phyloP scores from a whole-genome alignment of 2,888 invertebrate species.

The Scrobipalpa costella region DNA sequence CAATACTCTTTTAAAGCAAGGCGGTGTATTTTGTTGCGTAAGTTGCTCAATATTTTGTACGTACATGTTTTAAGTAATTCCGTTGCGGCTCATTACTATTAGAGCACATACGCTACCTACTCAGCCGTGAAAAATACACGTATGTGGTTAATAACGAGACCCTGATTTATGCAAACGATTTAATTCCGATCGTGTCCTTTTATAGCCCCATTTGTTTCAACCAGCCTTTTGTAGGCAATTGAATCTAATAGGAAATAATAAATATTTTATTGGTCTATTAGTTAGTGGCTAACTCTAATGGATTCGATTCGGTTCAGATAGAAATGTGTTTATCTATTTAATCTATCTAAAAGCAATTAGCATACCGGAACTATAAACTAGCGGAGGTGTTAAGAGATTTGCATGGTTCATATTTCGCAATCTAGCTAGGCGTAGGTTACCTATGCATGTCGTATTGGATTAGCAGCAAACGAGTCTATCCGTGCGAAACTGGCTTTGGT shows the following conservation, averaged over 20 bases:
- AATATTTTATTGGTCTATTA: conserved; percentile 13
- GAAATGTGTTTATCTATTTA: background rate
- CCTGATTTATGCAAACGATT: conserved; percentile 45
- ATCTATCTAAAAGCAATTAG: conserved; percentile 5
- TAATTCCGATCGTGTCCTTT: background rate
- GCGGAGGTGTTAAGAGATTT: conserved; percentile 13
- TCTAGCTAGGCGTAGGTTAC: conserved; percentile 13
- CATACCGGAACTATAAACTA: conserved; percentile 9
- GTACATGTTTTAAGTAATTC: conserved; percentile 40
- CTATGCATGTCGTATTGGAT: conserved; percentile 27
- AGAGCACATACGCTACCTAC: conserved; percentile 49
- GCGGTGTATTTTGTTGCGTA: conserved; percentile 44
- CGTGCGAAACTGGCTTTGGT: conserved; percentile 48
- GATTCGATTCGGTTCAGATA: conserved; percentile 5
- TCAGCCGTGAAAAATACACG: conserved; percentile 52
- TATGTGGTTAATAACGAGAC: conserved; percentile 56
- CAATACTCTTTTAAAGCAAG: conserved; percentile 41
- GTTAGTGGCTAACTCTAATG: conserved; percentile 1
- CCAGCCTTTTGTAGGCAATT: background rate
- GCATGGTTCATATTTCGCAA: conserved; percentile 13
- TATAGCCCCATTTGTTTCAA: conserved; percentile 7
- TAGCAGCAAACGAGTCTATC: conserved; percentile 30
- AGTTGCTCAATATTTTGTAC: conserved; percentile 39
- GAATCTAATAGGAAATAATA: background rate
- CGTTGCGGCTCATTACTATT: conserved; percentile 54